Percentiles rank a stretch among this genome's conserved stretches.
These are phyloP conservation scores for Emydura subglobosa DNA, from an alignment of 2,113 vertebrate species.

Conservation along the genomic window DNA sequence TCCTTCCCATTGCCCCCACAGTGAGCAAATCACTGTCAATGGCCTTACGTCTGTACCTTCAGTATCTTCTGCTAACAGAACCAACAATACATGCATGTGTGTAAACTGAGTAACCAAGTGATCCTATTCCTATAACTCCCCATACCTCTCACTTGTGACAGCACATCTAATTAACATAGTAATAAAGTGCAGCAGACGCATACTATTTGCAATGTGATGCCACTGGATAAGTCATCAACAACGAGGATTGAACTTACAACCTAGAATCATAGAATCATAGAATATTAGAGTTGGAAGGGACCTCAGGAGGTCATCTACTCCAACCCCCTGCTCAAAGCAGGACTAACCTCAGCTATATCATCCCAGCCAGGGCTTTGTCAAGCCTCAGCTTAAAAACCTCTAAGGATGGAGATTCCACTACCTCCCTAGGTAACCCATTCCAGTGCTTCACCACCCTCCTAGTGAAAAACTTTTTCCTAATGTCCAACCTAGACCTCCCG, in stretches of 20 bases:
- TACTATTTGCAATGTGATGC: fast-evolving
- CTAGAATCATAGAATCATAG: no score
- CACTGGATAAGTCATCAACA: neutral
- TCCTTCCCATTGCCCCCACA: neutral
- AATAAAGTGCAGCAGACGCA: neutral
- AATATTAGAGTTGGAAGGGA: no score
- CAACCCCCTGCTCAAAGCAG: no score
- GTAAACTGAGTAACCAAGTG: neutral
- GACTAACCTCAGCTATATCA: no score
- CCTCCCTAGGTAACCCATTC: no score
- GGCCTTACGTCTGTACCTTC: neutral
- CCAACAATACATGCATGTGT: neutral
- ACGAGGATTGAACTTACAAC: neutral
- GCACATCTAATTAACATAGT: neutral
- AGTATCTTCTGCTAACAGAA: neutral
- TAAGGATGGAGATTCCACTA: no score
- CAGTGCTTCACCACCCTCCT: no score
- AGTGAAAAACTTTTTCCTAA: no score
- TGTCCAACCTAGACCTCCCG: no score
- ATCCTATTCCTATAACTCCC: neutral
- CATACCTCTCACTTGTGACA: neutral
- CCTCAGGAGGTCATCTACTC: no score
- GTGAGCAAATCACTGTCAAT: neutral
- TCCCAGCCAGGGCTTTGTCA: no score
- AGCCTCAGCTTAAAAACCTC: no score